Conservation (phyloP, 37 sponge, comb jelly and placozoan genomes). For the Cladorhizidae sp. region DNA sequence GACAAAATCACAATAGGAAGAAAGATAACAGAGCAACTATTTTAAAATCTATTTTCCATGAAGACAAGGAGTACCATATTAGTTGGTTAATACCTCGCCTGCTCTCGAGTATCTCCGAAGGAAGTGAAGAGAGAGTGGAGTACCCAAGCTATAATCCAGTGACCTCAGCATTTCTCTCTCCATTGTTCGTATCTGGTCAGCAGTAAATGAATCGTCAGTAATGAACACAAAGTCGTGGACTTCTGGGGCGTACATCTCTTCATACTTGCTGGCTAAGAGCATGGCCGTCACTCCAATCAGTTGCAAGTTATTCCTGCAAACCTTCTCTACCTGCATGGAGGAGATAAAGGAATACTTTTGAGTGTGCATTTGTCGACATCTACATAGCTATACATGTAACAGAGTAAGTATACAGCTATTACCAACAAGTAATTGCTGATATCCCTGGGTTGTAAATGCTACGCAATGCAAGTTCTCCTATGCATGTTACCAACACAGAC, state of each 20-base stretch:
- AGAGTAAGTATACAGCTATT: no score
- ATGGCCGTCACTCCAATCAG: slow-evolving; percentile 97
- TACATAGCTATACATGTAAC: no score
- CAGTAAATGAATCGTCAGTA: slow-evolving; percentile 92
- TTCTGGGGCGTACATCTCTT: slow-evolving; percentile 98
- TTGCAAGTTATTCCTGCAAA: slow-evolving; percentile 83
- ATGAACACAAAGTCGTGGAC: slow-evolving; percentile 96
- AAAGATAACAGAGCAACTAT: no score
- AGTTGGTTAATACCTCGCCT: slow-evolving; percentile 91
- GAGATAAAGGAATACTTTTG: background rate
- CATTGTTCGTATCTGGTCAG: slow-evolving; percentile 81
- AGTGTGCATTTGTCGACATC: no score
- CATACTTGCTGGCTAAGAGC: slow-evolving; percentile 98
- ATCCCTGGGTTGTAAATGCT: no score
- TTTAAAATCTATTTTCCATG: no score
- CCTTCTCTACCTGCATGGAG: slow-evolving; percentile 31
- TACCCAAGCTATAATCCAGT: slow-evolving; percentile 88
- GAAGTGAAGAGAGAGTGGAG: slow-evolving; percentile 94
- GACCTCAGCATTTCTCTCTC: slow-evolving; percentile 80
- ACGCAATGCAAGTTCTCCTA: no score
- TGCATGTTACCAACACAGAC: no score
- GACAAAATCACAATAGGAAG: no score
- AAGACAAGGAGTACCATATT: no score
- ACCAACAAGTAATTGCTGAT: no score
- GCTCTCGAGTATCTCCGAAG: slow-evolving; percentile 97